Percentiles rank a stretch among this genome's conserved stretches.
phyloP scores from a whole-genome alignment of 2,888 invertebrate genomes.

The Aethes cnicana region DNA sequence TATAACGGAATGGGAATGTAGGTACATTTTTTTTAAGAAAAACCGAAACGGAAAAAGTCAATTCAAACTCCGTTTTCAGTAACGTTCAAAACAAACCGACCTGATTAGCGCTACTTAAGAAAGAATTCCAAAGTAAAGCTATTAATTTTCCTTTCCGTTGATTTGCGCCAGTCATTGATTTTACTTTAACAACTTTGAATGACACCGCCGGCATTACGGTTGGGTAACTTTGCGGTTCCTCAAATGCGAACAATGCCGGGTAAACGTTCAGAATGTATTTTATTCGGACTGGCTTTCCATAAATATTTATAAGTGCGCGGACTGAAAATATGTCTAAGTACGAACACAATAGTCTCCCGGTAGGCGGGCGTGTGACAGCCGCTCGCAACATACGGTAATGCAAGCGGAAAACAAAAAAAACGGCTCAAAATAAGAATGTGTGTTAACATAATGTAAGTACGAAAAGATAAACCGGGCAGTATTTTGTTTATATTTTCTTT shows the following conservation, averaged over 20 bases:
- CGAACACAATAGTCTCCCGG: slow-evolving; percentile 48
- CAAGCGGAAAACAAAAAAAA: slow-evolving; percentile 41
- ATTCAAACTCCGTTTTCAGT: background rate
- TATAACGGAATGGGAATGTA: too few species aligned
- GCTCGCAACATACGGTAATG: slow-evolving; percentile 47
- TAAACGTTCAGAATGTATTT: slow-evolving; percentile 56
- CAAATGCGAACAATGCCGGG: slow-evolving; percentile 40
- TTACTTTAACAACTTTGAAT: slow-evolving; percentile 8
- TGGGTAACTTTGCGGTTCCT: slow-evolving; percentile 11
- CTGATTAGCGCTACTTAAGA: background rate
- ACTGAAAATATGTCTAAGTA: slow-evolving; percentile 53
- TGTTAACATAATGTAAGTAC: slow-evolving; percentile 47
- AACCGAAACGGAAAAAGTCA: too few species aligned
- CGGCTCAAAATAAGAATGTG: slow-evolving; percentile 51
- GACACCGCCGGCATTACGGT: slow-evolving; percentile 11
- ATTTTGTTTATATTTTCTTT: slow-evolving; percentile 8
- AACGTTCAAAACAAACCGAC: slow-evolving; percentile 39
- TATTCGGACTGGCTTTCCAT: slow-evolving; percentile 61
- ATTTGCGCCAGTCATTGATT: slow-evolving; percentile 14
- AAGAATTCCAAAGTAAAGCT: background rate
- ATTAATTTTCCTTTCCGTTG: slow-evolving; percentile 10
- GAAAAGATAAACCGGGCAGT: slow-evolving; percentile 8
- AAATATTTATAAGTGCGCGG: slow-evolving; percentile 56
- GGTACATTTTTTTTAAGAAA: too few species aligned
- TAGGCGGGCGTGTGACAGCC: slow-evolving; percentile 50